Conservation (phyloP, 2,888 invertebrate species). For the Microctonus hyperodae region DNA sequence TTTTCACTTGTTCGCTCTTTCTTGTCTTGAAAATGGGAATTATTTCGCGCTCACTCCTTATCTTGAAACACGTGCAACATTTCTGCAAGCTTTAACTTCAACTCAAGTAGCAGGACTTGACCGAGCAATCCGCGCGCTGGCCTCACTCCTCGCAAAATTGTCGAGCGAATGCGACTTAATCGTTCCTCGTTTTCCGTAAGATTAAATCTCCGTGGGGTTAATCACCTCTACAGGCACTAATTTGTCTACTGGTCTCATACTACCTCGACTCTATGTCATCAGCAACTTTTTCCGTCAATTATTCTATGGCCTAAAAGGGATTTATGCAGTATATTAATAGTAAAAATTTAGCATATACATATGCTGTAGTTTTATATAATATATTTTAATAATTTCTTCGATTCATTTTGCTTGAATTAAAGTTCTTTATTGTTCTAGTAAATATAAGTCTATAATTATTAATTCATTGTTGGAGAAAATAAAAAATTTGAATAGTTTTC, state of each 20-base stretch:
- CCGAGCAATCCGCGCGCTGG: slow-evolving; percentile 25
- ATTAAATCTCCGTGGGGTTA: slow-evolving; percentile 54
- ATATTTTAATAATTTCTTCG: too few relatives aligned
- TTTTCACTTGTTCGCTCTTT: not conserved
- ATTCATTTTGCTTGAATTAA: too few relatives aligned
- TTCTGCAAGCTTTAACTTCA: slow-evolving; percentile 16
- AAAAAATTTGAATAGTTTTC: too few relatives aligned
- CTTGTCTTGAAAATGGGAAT: slow-evolving; percentile 3
- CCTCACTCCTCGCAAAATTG: slow-evolving; percentile 37
- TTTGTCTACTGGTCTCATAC: slow-evolving; percentile 41
- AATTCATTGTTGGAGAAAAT: not conserved
- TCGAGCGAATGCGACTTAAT: slow-evolving; percentile 46
- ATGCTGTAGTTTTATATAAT: not conserved
- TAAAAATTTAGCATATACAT: not conserved
- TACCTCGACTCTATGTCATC: slow-evolving; percentile 24
- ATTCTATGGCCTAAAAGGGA: slow-evolving; percentile 24
- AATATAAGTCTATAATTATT: too few relatives aligned
- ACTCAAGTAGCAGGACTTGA: slow-evolving; percentile 9
- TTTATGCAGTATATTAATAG: not conserved
- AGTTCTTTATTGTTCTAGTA: too few relatives aligned
- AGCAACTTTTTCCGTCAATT: slow-evolving; percentile 39
- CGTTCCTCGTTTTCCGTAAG: slow-evolving; percentile 53
- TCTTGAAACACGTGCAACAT: slow-evolving; percentile 12
- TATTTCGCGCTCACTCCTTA: slow-evolving; percentile 10
- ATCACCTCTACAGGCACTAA: slow-evolving; percentile 51